A percentile compares a stretch with the other conserved stretches of the same genome.
Evolutionary conservation across 2,797 vertebrate species (phyloP).

Genomic region (Semaprochilodus insignis): DNA sequence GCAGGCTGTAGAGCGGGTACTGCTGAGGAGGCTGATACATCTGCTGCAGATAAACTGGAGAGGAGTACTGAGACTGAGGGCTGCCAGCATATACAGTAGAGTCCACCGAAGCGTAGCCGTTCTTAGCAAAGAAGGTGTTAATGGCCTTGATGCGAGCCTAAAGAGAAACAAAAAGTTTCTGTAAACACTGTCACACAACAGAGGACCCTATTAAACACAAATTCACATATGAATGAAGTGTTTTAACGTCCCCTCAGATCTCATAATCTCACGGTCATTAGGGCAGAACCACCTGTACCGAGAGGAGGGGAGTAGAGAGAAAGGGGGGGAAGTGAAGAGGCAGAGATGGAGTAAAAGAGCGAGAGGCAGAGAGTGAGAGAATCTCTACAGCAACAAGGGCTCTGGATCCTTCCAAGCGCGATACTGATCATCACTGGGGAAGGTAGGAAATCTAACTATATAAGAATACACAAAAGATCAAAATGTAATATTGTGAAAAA

Average conservation of each 20-base stretch:
- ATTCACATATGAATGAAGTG: no score
- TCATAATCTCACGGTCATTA: conserved; percentile 91
- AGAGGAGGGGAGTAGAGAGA: conserved; percentile 30
- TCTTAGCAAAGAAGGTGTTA: conserved; percentile 99
- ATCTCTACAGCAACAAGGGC: conserved; percentile 71
- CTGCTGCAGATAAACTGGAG: conserved; percentile 96
- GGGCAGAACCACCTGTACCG: conserved; percentile 80
- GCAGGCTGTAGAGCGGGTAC: conserved; percentile 94
- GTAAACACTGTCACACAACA: neutral
- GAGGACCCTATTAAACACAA: no score
- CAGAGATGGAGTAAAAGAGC: conserved; percentile 66
- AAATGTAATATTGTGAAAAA: no score
- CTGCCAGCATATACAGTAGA: conserved; percentile 87
- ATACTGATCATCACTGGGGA: conserved; percentile 85
- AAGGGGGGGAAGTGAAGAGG: conserved; percentile 51
- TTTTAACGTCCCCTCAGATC: conserved; percentile 83
- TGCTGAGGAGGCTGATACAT: conserved; percentile 94
- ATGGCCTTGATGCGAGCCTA: conserved; percentile 99
- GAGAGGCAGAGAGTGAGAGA: neutral
- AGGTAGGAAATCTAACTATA: neutral
- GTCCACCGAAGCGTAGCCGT: conserved; percentile 93
- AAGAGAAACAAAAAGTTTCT: neutral
- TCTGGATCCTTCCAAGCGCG: conserved; percentile 82
- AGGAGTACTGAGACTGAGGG: conserved; percentile 93
- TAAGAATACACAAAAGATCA: no score